Evolutionary conservation across 1,140 invertebrate species (phyloP).

Genomic region (Pomacea maculata): DNA sequence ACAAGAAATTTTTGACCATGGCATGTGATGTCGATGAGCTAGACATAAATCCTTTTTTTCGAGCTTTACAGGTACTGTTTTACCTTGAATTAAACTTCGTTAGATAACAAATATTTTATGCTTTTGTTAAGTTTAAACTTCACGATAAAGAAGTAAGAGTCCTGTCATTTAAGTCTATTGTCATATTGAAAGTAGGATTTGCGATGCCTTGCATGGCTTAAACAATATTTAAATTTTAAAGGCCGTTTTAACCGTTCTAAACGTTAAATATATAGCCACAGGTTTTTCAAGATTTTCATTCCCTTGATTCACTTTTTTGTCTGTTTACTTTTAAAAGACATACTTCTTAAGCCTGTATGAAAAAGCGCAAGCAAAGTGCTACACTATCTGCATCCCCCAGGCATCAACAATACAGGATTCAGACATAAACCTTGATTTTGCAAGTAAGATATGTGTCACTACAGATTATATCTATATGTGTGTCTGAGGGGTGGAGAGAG

Average conservation of each 20-base stretch:
- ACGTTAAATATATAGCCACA: too few relatives aligned
- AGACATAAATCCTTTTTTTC: slow-evolving; percentile 53
- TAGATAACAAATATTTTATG: too few relatives aligned
- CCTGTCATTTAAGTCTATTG: too few relatives aligned
- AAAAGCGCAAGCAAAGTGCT: slow-evolving; percentile 47
- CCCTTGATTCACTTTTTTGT: not conserved
- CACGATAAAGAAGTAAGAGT: too few relatives aligned
- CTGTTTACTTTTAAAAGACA: slow-evolving; percentile 38
- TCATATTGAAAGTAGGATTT: too few relatives aligned
- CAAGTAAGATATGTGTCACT: slow-evolving; percentile 28
- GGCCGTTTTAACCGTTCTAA: too few relatives aligned
- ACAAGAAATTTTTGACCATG: slow-evolving; percentile 30
- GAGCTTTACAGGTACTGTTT: slow-evolving; percentile 41
- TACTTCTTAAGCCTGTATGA: slow-evolving; percentile 42
- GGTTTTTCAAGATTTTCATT: too few relatives aligned
- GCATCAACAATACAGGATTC: slow-evolving; percentile 34
- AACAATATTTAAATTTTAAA: too few relatives aligned
- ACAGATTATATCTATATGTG: not conserved
- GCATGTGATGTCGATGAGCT: slow-evolving; percentile 49
- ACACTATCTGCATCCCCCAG: slow-evolving; percentile 48
- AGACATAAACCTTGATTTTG: slow-evolving; percentile 35
- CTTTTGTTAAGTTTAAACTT: too few relatives aligned
- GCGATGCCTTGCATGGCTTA: too few relatives aligned
- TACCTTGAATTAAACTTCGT: too few relatives aligned
- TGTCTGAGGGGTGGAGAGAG: not conserved